Conservation (phyloP, 2,888 invertebrate genomes). For the Ashinkailepas kermadecensis region DNA sequence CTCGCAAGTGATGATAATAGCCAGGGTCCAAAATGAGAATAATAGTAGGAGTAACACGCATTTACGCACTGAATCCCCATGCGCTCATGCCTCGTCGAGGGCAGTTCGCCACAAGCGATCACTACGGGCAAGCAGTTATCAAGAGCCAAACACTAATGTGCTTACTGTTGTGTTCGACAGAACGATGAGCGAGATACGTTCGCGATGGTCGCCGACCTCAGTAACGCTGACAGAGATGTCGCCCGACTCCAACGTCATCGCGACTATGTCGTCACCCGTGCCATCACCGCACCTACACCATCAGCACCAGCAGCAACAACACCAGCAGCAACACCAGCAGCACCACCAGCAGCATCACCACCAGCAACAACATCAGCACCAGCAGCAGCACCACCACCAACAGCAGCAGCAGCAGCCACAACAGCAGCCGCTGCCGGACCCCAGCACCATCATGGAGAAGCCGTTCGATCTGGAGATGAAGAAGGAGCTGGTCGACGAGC, state of each 20-base stretch:
- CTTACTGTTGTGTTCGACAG: neutral
- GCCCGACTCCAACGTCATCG: neutral
- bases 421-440: conserved; percentile 16
- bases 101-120: no score
- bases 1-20: no score
- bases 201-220: conserved; percentile 5
- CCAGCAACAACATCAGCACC: neutral
- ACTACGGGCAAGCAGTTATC: no score
- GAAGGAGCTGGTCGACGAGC: neutral
- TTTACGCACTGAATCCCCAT: no score
- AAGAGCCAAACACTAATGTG: no score
- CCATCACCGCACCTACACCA: neutral
- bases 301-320: conserved; percentile 1
- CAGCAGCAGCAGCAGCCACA: conserved; percentile 14
- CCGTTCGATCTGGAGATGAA: neutral
- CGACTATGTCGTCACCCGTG: neutral
- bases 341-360: conserved; percentile 10
- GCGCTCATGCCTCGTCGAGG: no score
- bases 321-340: conserved; percentile 21
- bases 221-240: neutral
- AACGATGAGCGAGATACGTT: neutral
- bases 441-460: conserved; percentile 13
- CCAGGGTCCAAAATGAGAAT: no score
- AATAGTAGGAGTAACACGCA: no score
- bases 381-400: conserved; percentile 13